Evolutionary conservation across 2,113 vertebrate species (phyloP).

Genomic region (Chlorodrepanis virens): DNA sequence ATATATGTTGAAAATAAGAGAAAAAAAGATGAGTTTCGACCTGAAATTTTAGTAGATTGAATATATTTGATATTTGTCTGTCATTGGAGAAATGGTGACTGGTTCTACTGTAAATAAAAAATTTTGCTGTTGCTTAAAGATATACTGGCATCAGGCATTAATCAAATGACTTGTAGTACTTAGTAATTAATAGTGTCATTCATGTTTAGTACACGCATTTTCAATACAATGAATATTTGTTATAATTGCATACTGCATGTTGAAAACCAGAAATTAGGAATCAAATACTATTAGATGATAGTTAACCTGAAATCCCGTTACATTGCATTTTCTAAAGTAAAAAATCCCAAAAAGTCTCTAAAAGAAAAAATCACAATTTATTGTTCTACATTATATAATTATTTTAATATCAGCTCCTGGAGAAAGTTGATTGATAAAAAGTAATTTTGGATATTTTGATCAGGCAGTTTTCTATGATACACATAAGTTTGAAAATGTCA

Average conservation of each 20-base stretch:
- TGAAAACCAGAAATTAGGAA: background rate
- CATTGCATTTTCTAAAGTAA: background rate
- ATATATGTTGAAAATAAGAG: background rate
- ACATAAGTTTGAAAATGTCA: background rate
- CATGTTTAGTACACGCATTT: background rate
- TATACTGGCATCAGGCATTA: background rate
- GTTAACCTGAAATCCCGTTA: background rate
- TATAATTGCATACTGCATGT: background rate
- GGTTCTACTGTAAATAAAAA: background rate
- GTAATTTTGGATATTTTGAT: background rate
- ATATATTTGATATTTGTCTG: background rate
- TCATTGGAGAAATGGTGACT: background rate
- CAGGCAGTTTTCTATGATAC: background rate
- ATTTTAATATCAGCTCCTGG: background rate
- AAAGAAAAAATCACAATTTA: background rate
- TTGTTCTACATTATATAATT: background rate
- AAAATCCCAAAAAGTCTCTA: background rate
- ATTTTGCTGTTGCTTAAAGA: background rate
- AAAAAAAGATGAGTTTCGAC: background rate
- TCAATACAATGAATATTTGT: background rate
- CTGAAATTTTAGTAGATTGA: background rate
- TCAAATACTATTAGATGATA: background rate
- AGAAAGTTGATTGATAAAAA: background rate
- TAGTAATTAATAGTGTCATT: background rate
- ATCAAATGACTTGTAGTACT: background rate